Base-by-base conservation (phyloP, 2,888 invertebrate species). In the Clostera curtula region DNA sequence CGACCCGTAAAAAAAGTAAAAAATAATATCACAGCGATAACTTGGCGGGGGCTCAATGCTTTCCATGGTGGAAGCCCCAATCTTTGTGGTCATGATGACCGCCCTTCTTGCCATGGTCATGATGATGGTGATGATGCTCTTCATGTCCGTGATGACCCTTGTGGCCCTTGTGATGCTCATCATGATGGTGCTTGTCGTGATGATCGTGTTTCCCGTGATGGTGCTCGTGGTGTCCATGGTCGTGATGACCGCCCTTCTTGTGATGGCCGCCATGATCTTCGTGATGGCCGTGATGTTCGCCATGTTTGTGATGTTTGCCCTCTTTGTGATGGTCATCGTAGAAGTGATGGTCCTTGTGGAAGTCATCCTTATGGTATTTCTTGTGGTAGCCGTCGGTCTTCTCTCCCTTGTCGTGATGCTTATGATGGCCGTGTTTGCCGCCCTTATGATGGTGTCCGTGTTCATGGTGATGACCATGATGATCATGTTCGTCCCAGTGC, bases 261-360 rank as follows among this genome's bases (percentile, higher is more conserved):
- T 83, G 82, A 20, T 68, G 62, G 16, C 74, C 82, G 25, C 69
- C 80, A 4, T 83, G 58, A 20, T 80, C 50, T 7, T 71, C 74
- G 22, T 83, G 82, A 33, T 83, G 82, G 19, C 77, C 80, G 36
- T 83, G 75, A 37, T 82, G 82, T 11, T 83, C 43, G 0, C 82
- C 82, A 18, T 83, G 75, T 32, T 83, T 83, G 45, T 83, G 82
- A 23, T 83, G 82, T 43, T 83, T 82, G 54, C 82, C 82, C 56
- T 75, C 77, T 6, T 75, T 51, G 33, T 82, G 82, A 34, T 82
- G 69, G 46, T 72, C 82, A 51, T 80, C 82, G 52, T 82, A 79
- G 54, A 80, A 82, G 69, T 82, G 79, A 37, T 82, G 82, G 38
- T 82, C 80, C 55, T 82, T 82, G 42, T 82, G 77, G 72, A 68